Evolutionary conservation across 2,888 invertebrate genomes (phyloP), one percentile per base, ranked within the genome.

Genomic region (Herminia tarsipennalis): DNA sequence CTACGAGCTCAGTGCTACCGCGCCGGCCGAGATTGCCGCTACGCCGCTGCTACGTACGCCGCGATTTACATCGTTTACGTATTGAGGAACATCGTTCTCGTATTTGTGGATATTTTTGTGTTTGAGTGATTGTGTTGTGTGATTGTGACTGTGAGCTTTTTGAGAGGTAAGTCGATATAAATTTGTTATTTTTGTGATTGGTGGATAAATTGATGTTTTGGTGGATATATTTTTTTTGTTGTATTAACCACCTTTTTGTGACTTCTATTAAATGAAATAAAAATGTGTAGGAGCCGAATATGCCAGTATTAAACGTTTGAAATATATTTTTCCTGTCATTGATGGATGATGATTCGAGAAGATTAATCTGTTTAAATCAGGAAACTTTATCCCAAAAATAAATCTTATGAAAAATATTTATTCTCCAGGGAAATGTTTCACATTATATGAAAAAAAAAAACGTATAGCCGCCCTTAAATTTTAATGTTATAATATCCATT

Each of bases 1-100:
- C 67, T 73, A 69, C 67, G 73, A 43, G 76, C 74, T 81, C 81
- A 87, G 88, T 88, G 64, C 66, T 56, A 57, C 65, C 78, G 74
- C 70, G 78, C 53, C 67, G 58, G 63, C 58, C 54, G 72, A 44
- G 54, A 54, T 46, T 34, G 56, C 29, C 65, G 76, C 72, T 73
- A 76, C 79, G 73, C 41, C 66, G 52, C 25, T 33, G 27, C 38
- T 17, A 16, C 41, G 41, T 30, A 18, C 63, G 56, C 6, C 54
- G 57, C 53, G 60, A 50, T 50, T 49, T 22, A 14, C 30, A 36
- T 36, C 59, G 48, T 63, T 58, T 56, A 53, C 66, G 66, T 66
- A 53, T 54, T 58, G 33, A 42, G 34, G 47, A 55, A 55, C 42
- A 46, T 28, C 55, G 60, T 56, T 54, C 66, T n/a, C n/a, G n/a